phyloP scores from a whole-genome alignment of 2,888 invertebrate genomes.

The Germaria angustata region DNA sequence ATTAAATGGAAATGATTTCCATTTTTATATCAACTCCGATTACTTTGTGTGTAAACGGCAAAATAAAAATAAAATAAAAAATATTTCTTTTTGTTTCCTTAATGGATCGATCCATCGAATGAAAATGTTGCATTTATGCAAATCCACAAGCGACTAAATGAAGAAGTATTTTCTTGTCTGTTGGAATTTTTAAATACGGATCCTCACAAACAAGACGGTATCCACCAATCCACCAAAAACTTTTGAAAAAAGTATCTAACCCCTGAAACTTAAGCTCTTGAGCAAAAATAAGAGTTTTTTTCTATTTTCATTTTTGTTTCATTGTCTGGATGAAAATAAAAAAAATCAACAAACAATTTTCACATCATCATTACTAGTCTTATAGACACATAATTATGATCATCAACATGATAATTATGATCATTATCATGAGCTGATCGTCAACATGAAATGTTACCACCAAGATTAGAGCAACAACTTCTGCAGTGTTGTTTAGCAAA shows the following conservation, averaged over 20 bases:
- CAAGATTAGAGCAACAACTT: constrained; percentile 52
- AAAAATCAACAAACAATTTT: background rate
- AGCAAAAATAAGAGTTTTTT: constrained; percentile 1
- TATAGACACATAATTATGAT: constrained; percentile 21
- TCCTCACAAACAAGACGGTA: background rate
- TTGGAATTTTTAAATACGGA: background rate
- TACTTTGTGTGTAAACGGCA: constrained; percentile 7
- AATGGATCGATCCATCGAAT: constrained; percentile 40
- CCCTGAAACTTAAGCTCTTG: constrained; percentile 17
- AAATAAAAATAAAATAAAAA: background rate
- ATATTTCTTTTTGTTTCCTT: constrained; percentile 40
- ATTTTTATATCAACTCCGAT: constrained; percentile 1
- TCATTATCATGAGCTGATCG: constrained; percentile 22
- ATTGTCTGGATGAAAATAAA: constrained; percentile 17
- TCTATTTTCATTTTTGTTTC: background rate
- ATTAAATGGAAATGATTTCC: constrained; percentile 17
- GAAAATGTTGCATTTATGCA: constrained; percentile 44
- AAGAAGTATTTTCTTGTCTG: constrained; percentile 36
- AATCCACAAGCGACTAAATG: constrained; percentile 8
- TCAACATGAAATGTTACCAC: constrained; percentile 38
- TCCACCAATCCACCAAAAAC: background rate
- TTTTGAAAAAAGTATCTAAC: background rate
- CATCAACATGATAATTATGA: constrained; percentile 29
- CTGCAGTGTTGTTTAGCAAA: constrained; percentile 1
- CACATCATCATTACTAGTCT: constrained; percentile 19